Evolutionary conservation across 2,888 invertebrate genomes (phyloP), one percentile per base, ranked within the genome.

Genomic region (Ectropis crepuscularia): DNA sequence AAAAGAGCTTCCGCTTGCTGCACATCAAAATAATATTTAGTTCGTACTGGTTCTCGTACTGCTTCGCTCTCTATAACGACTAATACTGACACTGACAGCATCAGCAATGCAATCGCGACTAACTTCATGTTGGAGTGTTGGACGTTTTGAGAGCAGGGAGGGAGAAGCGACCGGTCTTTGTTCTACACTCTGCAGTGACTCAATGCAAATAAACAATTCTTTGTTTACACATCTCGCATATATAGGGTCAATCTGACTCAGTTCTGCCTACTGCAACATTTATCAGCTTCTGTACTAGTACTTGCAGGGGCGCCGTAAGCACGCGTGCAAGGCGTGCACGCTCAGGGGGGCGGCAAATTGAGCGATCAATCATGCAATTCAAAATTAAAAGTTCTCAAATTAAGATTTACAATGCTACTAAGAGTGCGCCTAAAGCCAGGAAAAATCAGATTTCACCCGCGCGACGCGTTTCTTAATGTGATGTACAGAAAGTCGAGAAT

Each of bases 21-120:
- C 5, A 78, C 2, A 16, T 80, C 71, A 67, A 76, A 79, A 37
- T 48, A 6, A n/a, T n/a, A n/a, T n/a, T n/a, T n/a, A n/a, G n/a
- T n/a, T n/a, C n/a, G n/a, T 9, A 4, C 0, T n/a, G n/a, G n/a
- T 57, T 51, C 46, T 7, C 5, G 39, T n/a, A 43, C 12, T 0
- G 7, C 2, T 2, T 49, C 48, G 41, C 50, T 55, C 0, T 55
- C 54, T 58, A 58, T 62, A 48, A 39, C 58, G 28, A 53, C 60
- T 53, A 63, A 12, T 28, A n/a, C n/a, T n/a, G n/a, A n/a, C n/a
- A 59, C 16, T 2, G 47, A 54, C 54, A 63, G 12, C 36, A 41
- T n/a, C n/a, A n/a, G n/a, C n/a, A n/a, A 45, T 12, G 37, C 38
- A 2, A 63, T 4, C 8, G 38, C 43, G 48, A 57, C 12, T 53